Evolutionary conservation across 2,888 invertebrate species (phyloP).

Genomic region (Vandiemenella viatica): DNA sequence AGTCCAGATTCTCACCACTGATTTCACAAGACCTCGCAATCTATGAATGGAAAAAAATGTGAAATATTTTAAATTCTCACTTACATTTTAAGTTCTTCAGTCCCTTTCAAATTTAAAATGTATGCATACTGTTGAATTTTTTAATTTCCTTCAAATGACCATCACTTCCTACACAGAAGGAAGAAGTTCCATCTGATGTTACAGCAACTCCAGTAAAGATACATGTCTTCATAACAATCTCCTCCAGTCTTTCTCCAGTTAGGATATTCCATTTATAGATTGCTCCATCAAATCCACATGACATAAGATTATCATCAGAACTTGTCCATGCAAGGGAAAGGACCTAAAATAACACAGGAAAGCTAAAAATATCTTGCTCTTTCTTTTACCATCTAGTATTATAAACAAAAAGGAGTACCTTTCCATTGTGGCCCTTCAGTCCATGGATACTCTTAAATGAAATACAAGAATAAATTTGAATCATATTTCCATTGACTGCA

Average conservation of each 20-base stretch:
- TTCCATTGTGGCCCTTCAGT: background rate
- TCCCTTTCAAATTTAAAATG: too few species aligned
- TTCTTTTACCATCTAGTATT: background rate
- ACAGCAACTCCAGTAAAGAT: slow-evolving; percentile 48
- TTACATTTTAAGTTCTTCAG: too few species aligned
- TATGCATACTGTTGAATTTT: too few species aligned
- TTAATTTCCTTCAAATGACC: slow-evolving; percentile 52
- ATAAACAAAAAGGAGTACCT: background rate
- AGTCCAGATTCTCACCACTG: too few species aligned
- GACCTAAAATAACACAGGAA: background rate
- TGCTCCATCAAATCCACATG: slow-evolving; percentile 79
- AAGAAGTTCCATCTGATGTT: slow-evolving; percentile 45
- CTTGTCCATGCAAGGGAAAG: slow-evolving; percentile 45
- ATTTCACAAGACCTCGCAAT: too few species aligned
- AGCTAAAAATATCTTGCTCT: background rate
- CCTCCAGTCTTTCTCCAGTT: slow-evolving; percentile 53
- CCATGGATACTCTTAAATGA: background rate
- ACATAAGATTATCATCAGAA: slow-evolving; percentile 63
- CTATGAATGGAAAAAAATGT: too few species aligned
- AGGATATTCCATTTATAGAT: slow-evolving; percentile 82
- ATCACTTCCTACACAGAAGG: slow-evolving; percentile 56
- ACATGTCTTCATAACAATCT: slow-evolving; percentile 69
- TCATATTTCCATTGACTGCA: background rate
- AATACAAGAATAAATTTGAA: background rate
- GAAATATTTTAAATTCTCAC: too few species aligned